Evolutionary conservation across 2,797 vertebrate species (phyloP), one percentile per base, ranked within the genome.

Genomic region (Psittacula derbiana): DNA sequence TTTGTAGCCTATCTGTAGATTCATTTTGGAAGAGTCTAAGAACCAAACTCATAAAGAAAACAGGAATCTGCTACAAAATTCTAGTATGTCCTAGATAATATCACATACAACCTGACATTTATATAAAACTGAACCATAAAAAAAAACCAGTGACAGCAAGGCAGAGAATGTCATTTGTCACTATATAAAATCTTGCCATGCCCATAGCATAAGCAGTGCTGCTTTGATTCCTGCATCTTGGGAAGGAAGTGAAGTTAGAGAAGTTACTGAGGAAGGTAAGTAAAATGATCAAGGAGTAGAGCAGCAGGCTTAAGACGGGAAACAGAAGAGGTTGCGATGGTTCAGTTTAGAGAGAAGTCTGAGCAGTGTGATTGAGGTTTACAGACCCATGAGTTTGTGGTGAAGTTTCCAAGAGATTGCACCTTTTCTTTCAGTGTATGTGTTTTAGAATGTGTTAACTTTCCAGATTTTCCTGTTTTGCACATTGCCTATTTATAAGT

Each of bases 361-460:
- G 23, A 65, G 46, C 13, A 4, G 16, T 2, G 41, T 7, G 40
- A 4, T 4, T 24, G 55, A 55, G 33, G 6, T 60, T 30, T 14
- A 36, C 18, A 52, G 16, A 43, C 11, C 19, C 13, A 6, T 0
- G 6, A 25, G 3, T 1, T 16, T 23, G 16, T 10, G 23, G 20
- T 15, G 8, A 47, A 46, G 7, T 25, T 46, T 25, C 67, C 44
- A 47, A 7, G 5, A 58, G 17, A 30, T 44, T 25, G 6, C 12
- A 9, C 0, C 9, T 24, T 13, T 41, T 60, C 40, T 14, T 10
- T 58, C 12, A 5, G 4, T 3, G 1, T 8, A 3, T 14, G 8
- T 40, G 2, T 38, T 52, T 40, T 28, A 44, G 55, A 47, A 7
- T 4, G 4, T 0, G 0, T 27, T 10, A 12, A 20, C 8, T 31